Evolutionary conservation across 92 coral and sea anemone genomes (phyloP).

Genomic region (Umimayanthus chanpuru): DNA sequence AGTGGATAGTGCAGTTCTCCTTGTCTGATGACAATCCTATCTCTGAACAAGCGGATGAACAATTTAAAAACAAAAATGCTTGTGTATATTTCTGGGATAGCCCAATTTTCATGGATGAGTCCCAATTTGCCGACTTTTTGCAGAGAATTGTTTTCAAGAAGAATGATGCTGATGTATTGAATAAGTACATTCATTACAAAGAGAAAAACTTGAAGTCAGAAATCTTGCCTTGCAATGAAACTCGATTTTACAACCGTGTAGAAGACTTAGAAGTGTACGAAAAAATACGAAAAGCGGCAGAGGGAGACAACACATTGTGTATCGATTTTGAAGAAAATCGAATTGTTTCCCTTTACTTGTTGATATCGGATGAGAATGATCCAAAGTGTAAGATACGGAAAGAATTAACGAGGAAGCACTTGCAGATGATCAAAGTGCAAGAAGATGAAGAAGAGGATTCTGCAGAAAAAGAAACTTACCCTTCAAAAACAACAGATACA

Average conservation of each 20-base stretch:
- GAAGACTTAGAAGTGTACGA: conserved; percentile 3
- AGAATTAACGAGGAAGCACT: conserved; percentile 3
- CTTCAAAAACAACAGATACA: not conserved
- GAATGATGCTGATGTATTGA: not conserved
- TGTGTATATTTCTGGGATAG: conserved; percentile 21
- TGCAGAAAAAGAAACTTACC: conserved; percentile 3
- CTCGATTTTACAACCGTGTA: not conserved
- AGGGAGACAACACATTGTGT: not conserved
- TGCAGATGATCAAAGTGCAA: not conserved
- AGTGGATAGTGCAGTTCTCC: conserved; percentile 27
- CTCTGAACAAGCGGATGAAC: not conserved
- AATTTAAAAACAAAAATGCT: not conserved
- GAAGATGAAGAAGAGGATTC: conserved; percentile 9
- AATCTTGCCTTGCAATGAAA: not conserved
- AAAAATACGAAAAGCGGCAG: not conserved
- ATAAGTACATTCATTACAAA: not conserved
- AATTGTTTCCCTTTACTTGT: conserved; percentile 20
- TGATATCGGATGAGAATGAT: conserved; percentile 25
- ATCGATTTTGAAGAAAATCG: conserved; percentile 7
- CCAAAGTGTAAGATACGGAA: conserved; percentile 18
- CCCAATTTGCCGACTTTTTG: conserved; percentile 34
- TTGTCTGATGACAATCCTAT: conserved; percentile 20
- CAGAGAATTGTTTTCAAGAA: conserved; percentile 26
- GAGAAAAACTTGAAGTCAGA: not conserved
- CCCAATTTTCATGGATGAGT: conserved; percentile 41